Base-by-base conservation (phyloP, 2,888 invertebrate species). In the Himalopsyche anomala region DNA sequence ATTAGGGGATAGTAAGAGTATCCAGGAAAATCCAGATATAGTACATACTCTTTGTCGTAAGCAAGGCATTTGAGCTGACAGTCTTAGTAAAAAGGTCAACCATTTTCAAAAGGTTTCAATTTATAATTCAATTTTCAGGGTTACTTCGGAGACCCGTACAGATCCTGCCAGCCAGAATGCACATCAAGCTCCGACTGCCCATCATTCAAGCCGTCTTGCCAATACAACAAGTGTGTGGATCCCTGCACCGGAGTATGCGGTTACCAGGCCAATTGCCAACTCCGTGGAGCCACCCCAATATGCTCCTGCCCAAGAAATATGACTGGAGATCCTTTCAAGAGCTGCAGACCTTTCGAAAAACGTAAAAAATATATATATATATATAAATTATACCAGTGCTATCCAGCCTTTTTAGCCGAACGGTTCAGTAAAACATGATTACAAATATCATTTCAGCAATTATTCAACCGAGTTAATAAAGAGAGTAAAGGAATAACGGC, bases 231-330 rank as follows among this genome's bases (percentile, higher is more conserved):
- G 87, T 98, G 98, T 91, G 94, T 96, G 85, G 95, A 97, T 91
- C 97, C 97, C 0, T 98, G 98, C 91, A 95, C 95, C 28, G 96
- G 96, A 82, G 96, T 96, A 8, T 97, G 97, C 90, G 97, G 97
- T 74, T 92, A 95, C 19, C 95, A 95, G 88, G 97, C 97, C 4
- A 96, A 97, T 89, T 98, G 97, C 91, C 94, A 95, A 90, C 93
- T 97, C 69, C 94, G 96, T 80, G 96, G 95, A 5, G 93, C 96
- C 83, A 97, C 96, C 6, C 97, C 97, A 0, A 95, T 97, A 19
- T 98, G 97, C 91, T 96, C 96, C 85, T 98, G 97, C 91, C 97
- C 97, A 0, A 95, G 94, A 90, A 96, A 97, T 90, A 97, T 96
- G 96, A 97, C 97, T 40, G 97, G 97, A 2, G 95, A 97, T 93